Base-by-base conservation (phyloP, 2,888 invertebrate species). In the Ametastegia equiseti region DNA sequence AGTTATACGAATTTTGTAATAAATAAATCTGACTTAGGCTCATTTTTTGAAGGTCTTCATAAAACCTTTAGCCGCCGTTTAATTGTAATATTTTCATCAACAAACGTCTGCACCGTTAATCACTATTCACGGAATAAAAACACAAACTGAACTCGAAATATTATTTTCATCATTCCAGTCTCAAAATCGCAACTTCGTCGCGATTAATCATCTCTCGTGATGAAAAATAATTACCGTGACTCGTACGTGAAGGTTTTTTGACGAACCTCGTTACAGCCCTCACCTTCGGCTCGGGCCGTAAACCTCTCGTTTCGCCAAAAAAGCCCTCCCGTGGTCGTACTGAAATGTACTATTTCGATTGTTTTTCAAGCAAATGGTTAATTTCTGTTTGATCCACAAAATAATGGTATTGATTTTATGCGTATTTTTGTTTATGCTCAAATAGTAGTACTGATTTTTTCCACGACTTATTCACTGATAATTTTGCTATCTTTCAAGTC, bases 401-500 rank as follows among this genome's bases (percentile, higher is more conserved):
- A 45, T 45, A 45, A 45, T 45, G 45, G 45, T 45, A 45, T 9
- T 45, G 11, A 45, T 45, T 54, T 54, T 7, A 54, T 54, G 54
- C 54, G 13, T n/a, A 19, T 54, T 54, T 54, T 23, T 54, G 23
- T 45, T 54, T 54, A 54, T 54, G 54, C 54, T n/a, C 19, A 54
- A 54, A n/a, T n/a, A 54, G 19, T 54, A 54, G 54, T 15, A 54
- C 54, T n/a, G 54, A 54, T 54, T 54, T 54, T 54, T 54, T n/a
- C 19, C 54, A 54, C 5, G 6, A 54, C 54, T 54, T 9, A 54
- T 54, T 54, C 54, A 54, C 13, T 54, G 19, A 54, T 54, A 15
- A 54, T n/a, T 15, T 54, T 54, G 54, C 54, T 54, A 54, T 54
- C 19, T 54, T 54, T 4, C 54, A 54, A 54, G 54, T 23, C 19